phyloP scores from a whole-genome alignment of 1,140 invertebrate genomes.

The Achatina immaculata region DNA sequence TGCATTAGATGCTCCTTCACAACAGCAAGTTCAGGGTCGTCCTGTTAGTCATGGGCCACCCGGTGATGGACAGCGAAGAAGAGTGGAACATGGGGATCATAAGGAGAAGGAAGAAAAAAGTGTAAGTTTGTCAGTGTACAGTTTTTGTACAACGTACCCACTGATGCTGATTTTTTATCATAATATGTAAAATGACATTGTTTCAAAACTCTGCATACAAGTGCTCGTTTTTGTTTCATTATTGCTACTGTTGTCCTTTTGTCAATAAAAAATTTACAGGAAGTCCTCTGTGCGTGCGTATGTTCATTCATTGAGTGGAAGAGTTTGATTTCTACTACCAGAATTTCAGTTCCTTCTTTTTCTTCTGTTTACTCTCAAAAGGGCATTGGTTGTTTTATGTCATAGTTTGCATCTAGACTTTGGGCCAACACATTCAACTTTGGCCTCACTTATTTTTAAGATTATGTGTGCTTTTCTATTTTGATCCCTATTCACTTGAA shows the following conservation, averaged over 20 bases:
- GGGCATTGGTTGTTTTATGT: too few species aligned
- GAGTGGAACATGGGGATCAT: neutral
- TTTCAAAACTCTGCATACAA: neutral
- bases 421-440: too few species aligned
- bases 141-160: neutral
- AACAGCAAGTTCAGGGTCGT: conserved; percentile 4
- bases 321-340: too few species aligned
- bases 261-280: neutral
- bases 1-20: neutral
- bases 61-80: conserved; percentile 5
- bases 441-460: too few species aligned
- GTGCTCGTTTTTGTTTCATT: neutral
- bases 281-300: neutral
- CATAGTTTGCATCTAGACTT: too few species aligned
- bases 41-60: neutral
- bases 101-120: conserved; percentile 29
- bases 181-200: neutral
- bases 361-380: too few species aligned
- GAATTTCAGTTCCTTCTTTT: too few species aligned
- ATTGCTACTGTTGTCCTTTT: neutral
- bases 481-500: too few species aligned
- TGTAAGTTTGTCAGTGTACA: conserved; percentile 22
- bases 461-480: too few species aligned
- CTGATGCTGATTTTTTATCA: neutral
- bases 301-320: too few species aligned